Percentiles rank a stretch among this genome's conserved stretches.
phyloP scores from a whole-genome alignment of 2,113 vertebrate genomes.

The Callipepla californica region DNA sequence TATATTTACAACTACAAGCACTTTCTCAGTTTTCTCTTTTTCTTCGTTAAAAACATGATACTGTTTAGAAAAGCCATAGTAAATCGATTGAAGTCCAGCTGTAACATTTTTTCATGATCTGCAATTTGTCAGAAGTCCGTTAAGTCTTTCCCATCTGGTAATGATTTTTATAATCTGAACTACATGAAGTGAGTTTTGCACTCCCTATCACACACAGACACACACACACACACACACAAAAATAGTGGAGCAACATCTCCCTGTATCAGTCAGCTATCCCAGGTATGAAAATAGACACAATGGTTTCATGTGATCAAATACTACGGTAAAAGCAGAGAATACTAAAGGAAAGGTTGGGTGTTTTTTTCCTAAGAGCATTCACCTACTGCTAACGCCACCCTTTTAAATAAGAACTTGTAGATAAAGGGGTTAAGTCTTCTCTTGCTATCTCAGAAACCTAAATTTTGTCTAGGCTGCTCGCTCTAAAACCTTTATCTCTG shows the following conservation, averaged over 20 bases:
- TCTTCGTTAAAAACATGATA: not conserved
- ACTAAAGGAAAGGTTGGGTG: not conserved
- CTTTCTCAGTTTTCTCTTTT: not conserved
- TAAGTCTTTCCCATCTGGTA: not conserved
- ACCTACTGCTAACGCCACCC: not conserved
- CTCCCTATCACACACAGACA: not conserved
- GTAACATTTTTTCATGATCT: too few species aligned
- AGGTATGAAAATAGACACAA: not conserved
- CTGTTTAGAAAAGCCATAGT: not conserved
- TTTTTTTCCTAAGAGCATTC: not conserved
- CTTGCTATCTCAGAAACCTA: fast-evolving
- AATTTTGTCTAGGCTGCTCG: not conserved
- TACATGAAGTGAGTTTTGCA: not conserved
- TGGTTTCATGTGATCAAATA: not conserved
- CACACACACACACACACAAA: fast-evolving
- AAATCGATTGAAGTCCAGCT: too few species aligned
- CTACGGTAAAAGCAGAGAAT: not conserved
- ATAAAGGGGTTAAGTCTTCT: not conserved
- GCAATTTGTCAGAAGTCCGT: too few species aligned
- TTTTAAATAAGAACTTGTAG: not conserved
- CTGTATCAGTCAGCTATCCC: not conserved
- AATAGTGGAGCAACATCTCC: not conserved
- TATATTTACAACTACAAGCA: not conserved
- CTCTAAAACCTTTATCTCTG: not conserved
- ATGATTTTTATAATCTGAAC: not conserved